Evolutionary conservation across 2,797 vertebrate genomes (phyloP).

Genomic region (Ceryle rudis): DNA sequence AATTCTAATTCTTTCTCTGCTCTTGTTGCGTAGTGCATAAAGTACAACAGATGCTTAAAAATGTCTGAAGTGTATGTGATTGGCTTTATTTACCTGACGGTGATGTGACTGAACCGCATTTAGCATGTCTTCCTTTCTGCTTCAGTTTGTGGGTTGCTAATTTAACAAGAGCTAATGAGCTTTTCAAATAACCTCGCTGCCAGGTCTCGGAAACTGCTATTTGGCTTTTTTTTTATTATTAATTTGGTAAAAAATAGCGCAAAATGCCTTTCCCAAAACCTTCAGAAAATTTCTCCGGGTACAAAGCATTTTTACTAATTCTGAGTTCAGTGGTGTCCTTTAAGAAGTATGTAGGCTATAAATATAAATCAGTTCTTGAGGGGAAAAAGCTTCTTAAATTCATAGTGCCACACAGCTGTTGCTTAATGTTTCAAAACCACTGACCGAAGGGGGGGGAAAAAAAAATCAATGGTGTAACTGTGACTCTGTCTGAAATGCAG

Average conservation of each 20-base stretch:
- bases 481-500: not conserved
- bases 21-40: not conserved
- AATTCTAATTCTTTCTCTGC: not conserved
- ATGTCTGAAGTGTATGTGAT: not conserved
- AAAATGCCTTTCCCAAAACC: not conserved
- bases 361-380: not conserved
- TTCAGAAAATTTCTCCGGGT: not conserved
- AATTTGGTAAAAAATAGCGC: not conserved
- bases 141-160: not conserved
- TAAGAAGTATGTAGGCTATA: not conserved
- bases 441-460: not conserved
- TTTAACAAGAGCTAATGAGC: not conserved
- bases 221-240: not conserved
- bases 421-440: not conserved
- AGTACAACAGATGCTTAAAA: not conserved
- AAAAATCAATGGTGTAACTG: not conserved
- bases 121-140: not conserved
- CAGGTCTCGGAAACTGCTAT: not conserved
- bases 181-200: not conserved
- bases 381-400: not conserved
- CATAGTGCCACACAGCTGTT: not conserved
- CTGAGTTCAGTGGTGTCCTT: not conserved
- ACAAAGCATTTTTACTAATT: not conserved
- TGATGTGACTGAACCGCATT: not conserved
- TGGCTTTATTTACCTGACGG: not conserved